Evolutionary conservation across 2,888 invertebrate species (phyloP).

Genomic region (Protophormia terraenovae): DNA sequence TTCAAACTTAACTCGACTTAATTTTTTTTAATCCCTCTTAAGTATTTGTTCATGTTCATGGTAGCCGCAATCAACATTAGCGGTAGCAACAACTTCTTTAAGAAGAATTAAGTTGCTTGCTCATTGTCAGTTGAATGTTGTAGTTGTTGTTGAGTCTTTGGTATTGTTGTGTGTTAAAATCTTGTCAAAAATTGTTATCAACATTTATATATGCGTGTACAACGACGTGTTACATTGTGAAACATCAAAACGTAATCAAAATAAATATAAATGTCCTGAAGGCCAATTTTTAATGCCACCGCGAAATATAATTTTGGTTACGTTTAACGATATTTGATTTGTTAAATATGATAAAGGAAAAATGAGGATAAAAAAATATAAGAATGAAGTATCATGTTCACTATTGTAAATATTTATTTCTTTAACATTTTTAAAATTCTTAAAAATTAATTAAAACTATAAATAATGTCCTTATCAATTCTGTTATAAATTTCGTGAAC

Average conservation of each 20-base stretch:
- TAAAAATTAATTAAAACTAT: no score
- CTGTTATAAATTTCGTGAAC: no score
- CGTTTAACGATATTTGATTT: background rate
- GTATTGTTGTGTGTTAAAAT: slow-evolving; percentile 24
- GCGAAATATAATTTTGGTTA: background rate
- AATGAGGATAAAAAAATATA: background rate
- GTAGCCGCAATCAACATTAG: background rate
- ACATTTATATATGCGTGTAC: slow-evolving; percentile 35
- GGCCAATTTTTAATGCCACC: background rate
- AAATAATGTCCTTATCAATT: no score
- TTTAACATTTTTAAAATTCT: no score
- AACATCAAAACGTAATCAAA: slow-evolving; percentile 44
- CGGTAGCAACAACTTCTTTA: slow-evolving; percentile 34
- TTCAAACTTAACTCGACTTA: background rate
- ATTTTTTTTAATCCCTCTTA: slow-evolving; percentile 41
- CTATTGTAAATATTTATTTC: no score
- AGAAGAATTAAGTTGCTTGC: slow-evolving; percentile 63
- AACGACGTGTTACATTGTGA: slow-evolving; percentile 58
- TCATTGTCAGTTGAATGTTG: slow-evolving; percentile 41
- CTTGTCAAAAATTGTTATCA: slow-evolving; percentile 65
- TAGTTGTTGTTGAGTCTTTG: background rate
- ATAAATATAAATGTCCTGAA: background rate
- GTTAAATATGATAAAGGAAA: background rate
- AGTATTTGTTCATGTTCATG: slow-evolving; percentile 13
- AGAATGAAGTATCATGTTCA: no score